These are phyloP conservation scores for Petroica traversi DNA, from an alignment of 2,113 vertebrate species.

Conservation along the genomic window DNA sequence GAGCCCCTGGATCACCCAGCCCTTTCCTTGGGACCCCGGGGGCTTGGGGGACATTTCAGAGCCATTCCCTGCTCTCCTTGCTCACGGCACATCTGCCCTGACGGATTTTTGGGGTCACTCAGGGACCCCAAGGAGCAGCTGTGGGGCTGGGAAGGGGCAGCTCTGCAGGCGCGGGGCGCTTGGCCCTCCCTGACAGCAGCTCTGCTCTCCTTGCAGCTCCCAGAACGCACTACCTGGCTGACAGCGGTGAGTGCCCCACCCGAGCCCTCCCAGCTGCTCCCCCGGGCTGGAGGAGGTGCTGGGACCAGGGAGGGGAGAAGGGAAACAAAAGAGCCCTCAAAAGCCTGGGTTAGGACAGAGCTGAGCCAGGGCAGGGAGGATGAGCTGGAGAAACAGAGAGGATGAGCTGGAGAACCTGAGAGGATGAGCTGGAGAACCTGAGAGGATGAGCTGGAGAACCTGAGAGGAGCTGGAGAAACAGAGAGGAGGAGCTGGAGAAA, in stretches of 20 bases:
- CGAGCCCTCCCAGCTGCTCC: not conserved
- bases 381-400: not conserved
- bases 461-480: too few relatives aligned
- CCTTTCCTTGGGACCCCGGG: not conserved
- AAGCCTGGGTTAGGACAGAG: not conserved
- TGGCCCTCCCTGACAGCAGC: not conserved
- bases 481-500: not conserved
- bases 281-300: not conserved
- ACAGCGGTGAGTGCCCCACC: constrained; percentile 83
- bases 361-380: not conserved
- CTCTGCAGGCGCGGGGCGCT: fast-evolving
- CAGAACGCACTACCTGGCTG: constrained; percentile 83
- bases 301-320: not conserved
- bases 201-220: constrained; percentile 81
- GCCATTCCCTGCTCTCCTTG: fast-evolving
- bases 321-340: not conserved
- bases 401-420: not conserved
- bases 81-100: not conserved
- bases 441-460: not conserved
- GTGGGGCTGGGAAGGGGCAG: not conserved
- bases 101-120: fast-evolving
- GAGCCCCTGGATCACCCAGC: not conserved
- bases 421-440: not conserved
- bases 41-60: fast-evolving
- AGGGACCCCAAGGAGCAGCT: not conserved